Base-by-base conservation (phyloP, 2,797 vertebrate genomes). In the Malurus leucopterus region DNA sequence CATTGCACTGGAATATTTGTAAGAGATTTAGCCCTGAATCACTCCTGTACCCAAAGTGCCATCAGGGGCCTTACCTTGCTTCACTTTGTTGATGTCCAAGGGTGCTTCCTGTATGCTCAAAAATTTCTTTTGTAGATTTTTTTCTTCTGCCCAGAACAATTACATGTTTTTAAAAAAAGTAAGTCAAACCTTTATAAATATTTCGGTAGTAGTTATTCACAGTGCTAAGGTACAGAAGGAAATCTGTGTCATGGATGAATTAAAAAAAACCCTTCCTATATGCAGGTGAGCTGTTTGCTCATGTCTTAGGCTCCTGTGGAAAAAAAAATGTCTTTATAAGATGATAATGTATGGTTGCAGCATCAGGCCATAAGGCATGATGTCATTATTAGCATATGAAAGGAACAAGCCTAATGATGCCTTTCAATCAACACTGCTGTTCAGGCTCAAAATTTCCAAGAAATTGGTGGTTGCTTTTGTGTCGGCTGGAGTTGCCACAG, bases 321-420 rank as follows among this genome's bases (percentile, higher is more conserved):
- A 77, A 53, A 77, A 53, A 64, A 64, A 57, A 9, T 2, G 17
- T 43, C 44, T 8, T 26, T 43, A 2, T 29, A 6, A 62, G 59
- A 54, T 16, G 44, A 18, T 77, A 24, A 30, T 21, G 22, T 72
- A 15, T 54, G 71, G 10, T 34, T 86, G 68, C 61, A 86, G 16
- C 14, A 34, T 77, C 1, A 13, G 70, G 40, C 68, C 38, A 9
- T 68, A 51, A 54, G 65, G 34, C 64, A 19, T 82, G 75, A 87
- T 91, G 62, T 80, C 75, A 43, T 61, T 79, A 87, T 80, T 90
- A 85, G 49, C 65, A 72, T 80, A 73, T 54, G 61, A 84, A 88
- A 86, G 49, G 58, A 73, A 34, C 27, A 50, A 72, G 63, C 68
- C 49, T 63, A 83, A 11, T 53, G n/a, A 19, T 88, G 55, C 49